These are phyloP conservation scores for Sitta carolinensis DNA, from an alignment of 2,797 vertebrate species.

Conservation along the genomic window DNA sequence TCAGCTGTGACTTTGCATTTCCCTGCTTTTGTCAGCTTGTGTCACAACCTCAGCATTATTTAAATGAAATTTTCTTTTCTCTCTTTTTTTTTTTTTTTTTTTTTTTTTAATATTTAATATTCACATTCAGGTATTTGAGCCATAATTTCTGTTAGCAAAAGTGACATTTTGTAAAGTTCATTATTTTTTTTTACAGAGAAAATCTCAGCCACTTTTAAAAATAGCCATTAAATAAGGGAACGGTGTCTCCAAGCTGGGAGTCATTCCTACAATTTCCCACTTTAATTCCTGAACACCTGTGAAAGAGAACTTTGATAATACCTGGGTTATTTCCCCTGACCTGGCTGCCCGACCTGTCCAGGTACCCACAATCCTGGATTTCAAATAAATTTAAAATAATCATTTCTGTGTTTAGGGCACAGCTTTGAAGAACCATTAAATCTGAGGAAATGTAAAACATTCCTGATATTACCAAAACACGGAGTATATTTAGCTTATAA, in stretches of 20 bases:
- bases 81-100: neutral
- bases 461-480: neutral
- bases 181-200: conserved; percentile 75
- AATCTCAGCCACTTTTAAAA: conserved; percentile 68
- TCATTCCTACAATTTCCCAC: conserved; percentile 63
- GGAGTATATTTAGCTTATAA: neutral
- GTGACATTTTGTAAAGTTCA: conserved; percentile 82
- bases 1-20: conserved; percentile 71
- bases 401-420: neutral
- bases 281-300: conserved; percentile 53
- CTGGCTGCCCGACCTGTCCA: neutral
- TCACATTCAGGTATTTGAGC: conserved; percentile 71
- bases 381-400: neutral
- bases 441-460: neutral
- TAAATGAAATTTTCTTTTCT: conserved; percentile 67
- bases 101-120: conserved; percentile 66
- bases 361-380: neutral
- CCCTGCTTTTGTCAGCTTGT: conserved; percentile 69
- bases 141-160: conserved; percentile 81
- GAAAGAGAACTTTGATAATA: conserved; percentile 61
- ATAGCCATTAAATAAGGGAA: conserved; percentile 67
- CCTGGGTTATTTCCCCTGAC: conserved; percentile 54
- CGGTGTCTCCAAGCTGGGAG: conserved; percentile 63
- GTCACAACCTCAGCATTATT: conserved; percentile 76
- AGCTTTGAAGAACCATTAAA: neutral